Base-by-base conservation (phyloP, 2,888 invertebrate genomes). In the Reticulitermes lucifugus region DNA sequence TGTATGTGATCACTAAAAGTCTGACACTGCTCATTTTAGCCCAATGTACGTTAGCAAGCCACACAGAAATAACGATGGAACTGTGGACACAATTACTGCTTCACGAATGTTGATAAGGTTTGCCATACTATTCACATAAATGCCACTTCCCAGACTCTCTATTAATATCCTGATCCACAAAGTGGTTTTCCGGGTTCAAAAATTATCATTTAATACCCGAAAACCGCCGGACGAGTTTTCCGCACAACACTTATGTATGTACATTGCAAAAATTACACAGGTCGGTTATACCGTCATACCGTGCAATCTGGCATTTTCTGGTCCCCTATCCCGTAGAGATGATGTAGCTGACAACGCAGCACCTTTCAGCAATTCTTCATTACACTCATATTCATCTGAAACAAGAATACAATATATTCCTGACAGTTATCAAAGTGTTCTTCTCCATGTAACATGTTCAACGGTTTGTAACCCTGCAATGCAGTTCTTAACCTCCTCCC, bases 251-350 rank as follows among this genome's bases (percentile, higher is more conserved):
- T 5, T 2, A 18, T 51, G 14, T 5, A 18, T 79, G 14, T 51
- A 6, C 10, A 9, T 43, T 75, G n/a, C 29, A 71, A 71, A 41
- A 73, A 41, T 43, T 22, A 29, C 1, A 25, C 51, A 70, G 46
- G 89, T 95, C 14, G 18, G 55, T 46, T 46, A 46, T 46, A 1
- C 2, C 0, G 18, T 65, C 65, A 65, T 94, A 97, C 97, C 97
- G 93, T 97, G 94, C 89, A 98, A 92, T 89, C 94, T 93, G 65
- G 97, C 97, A 93, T 97, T 96, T 87, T 95, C 94, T n/a, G 98
- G 95, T 86, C 96, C 97, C 90, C 97, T 93, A 88, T 96, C 96
- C 82, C 94, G 93, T 86, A 97, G 92, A 88, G 95, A 95, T 29
- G 97, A 96, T 73, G 97, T 97, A 51, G 97, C 97, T 87, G 93